Evolutionary conservation across 2,113 vertebrate genomes (phyloP).

Genomic region (Cervus canadensis): DNA sequence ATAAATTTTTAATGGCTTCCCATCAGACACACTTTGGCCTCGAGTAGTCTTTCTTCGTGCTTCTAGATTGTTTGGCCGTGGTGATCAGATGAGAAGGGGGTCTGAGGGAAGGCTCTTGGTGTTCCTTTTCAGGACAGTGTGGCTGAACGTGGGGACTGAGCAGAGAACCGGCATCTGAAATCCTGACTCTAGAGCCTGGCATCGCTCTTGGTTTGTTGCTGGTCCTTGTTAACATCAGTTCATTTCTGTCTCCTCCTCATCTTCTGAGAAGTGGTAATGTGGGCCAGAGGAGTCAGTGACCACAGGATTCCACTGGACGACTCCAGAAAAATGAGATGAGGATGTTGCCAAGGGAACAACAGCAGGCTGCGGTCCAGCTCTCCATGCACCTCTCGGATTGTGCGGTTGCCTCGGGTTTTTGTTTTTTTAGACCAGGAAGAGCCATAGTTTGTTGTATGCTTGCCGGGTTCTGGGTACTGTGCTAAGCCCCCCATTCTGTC

Average conservation of each 20-base stretch:
- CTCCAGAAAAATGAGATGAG: not conserved
- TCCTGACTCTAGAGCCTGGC: too few relatives aligned
- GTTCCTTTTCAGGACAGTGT: accelerated
- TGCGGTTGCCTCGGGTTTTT: not conserved
- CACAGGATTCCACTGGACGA: not conserved
- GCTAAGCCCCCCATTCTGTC: not conserved
- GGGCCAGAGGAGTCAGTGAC: not conserved
- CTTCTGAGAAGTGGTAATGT: not conserved
- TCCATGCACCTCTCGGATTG: accelerated
- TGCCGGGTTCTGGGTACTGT: not conserved
- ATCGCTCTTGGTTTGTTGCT: accelerated
- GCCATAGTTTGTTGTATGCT: not conserved
- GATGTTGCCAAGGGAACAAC: not conserved
- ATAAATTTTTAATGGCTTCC: not conserved
- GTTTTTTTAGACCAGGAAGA: not conserved
- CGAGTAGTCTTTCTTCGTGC: not conserved
- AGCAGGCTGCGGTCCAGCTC: not conserved
- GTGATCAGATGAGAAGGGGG: accelerated
- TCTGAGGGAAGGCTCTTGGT: too few relatives aligned
- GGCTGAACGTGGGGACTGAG: not conserved
- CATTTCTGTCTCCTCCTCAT: not conserved
- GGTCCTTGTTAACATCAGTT: too few relatives aligned
- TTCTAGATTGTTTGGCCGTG: accelerated
- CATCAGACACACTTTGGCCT: not conserved
- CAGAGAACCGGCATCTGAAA: not conserved